Base-by-base conservation (phyloP, 2,888 invertebrate species). In the Habroteleia sp. region DNA sequence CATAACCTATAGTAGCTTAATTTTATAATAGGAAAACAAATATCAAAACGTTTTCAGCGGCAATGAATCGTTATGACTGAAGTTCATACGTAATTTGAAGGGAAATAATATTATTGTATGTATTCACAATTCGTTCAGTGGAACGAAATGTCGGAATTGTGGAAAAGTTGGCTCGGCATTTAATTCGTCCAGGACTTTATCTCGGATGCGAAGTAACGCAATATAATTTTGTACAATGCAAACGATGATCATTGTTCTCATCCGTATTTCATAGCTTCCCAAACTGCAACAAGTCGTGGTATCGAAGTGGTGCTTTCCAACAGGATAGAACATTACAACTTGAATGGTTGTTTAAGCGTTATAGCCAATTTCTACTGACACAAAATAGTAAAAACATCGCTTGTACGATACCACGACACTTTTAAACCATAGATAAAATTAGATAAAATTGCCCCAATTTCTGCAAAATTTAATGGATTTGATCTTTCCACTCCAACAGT, bases 171-270 rank as follows among this genome's bases (percentile, higher is more conserved):
- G 37, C 46, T 46, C 16, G 17, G 10, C 33, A 5, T 63, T 63
- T 50, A 41, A 50, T 63, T 20, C 17, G 35, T 8, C 7, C 13
- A 17, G 39, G 14, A 39, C 13, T 39, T 39, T 42, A 62, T 48
- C 37, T 54, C n/a, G 2, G 11, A 7, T 20, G 11, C 35, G 7
- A 13, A 25, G 27, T 16, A 46, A 48, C 23, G 56, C 56, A 41
- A 44, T 68, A 58, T 68, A 56, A 68, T 56, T 68, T 56, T 41
- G 31, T 48, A 58, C 48, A 56, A 68, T 56, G 48, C 39, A 56
- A 68, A 56, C 56, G 25, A 58, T 58, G 39, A 56, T 41, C 33
- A 48, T 68, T 58, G 56, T 58, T 44, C 54, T 52, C 66, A 37
- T 29, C 13, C 29, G 48, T 48, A 56, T 56, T 68, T 58, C 56